These are phyloP conservation scores for Passer domesticus DNA, from an alignment of 2,113 vertebrate genomes.

Conservation along the genomic window DNA sequence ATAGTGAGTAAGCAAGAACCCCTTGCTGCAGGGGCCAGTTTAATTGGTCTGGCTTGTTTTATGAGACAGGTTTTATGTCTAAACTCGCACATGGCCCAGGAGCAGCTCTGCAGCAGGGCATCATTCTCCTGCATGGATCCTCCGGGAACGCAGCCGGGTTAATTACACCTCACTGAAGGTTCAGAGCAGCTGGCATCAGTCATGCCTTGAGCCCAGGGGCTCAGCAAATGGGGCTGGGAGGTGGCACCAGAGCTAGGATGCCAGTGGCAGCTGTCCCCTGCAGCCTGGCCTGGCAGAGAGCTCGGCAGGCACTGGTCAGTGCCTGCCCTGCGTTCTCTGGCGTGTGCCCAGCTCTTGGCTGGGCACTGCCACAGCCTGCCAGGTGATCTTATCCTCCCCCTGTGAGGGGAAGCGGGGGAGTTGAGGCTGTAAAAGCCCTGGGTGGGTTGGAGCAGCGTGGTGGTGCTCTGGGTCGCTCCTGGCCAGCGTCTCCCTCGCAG, in stretches of 20 bases:
- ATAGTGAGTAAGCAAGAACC: constrained; percentile 57
- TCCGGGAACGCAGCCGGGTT: background rate
- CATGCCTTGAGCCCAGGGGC: background rate
- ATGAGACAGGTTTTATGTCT: constrained; percentile 64
- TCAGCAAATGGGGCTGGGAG: background rate
- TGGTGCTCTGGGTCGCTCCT: background rate
- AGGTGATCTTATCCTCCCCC: background rate
- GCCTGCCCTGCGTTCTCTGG: background rate
- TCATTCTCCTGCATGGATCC: constrained; percentile 40
- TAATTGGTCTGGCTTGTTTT: constrained; percentile 70
- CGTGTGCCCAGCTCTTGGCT: rapidly evolving
- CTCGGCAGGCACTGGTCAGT: rapidly evolving
- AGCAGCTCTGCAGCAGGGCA: constrained; percentile 44
- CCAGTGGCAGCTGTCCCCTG: rapidly evolving
- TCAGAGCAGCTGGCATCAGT: background rate
- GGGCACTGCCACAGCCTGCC: background rate
- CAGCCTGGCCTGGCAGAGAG: background rate
- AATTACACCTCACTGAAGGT: constrained; percentile 52
- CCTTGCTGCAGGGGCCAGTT: constrained; percentile 59
- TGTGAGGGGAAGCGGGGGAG: background rate
- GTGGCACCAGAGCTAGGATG: background rate
- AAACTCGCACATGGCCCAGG: constrained; percentile 59
- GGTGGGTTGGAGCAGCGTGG: background rate
- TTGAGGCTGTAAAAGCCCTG: background rate
- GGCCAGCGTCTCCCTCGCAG: background rate